These are phyloP conservation scores for Drosophila ustulata DNA, from an alignment of 2,888 invertebrate species.

Conservation along the genomic window DNA sequence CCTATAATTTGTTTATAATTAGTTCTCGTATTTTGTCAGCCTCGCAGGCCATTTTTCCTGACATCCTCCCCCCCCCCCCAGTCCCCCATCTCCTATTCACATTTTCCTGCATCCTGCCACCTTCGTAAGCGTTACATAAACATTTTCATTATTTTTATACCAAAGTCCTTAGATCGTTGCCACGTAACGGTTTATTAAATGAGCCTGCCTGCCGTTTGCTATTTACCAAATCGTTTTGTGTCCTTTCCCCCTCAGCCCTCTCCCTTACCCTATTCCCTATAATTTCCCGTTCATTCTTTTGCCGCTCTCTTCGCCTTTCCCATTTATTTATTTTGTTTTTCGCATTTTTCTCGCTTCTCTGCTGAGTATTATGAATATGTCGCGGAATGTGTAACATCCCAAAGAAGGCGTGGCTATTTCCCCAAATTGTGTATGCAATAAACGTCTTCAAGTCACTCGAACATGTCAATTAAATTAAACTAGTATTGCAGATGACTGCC, in stretches of 20 bases:
- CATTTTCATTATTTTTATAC: conserved; percentile 58
- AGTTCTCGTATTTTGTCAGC: conserved; percentile 31
- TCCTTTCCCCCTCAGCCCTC: not conserved
- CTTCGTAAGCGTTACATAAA: conserved; percentile 41
- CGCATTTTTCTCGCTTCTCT: conserved; percentile 22
- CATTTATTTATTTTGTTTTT: not conserved
- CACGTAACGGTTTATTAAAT: conserved; percentile 56
- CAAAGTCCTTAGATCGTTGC: conserved; percentile 51
- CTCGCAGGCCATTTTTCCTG: conserved; percentile 2
- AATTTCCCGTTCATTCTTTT: conserved; percentile 1
- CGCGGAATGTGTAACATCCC: not conserved
- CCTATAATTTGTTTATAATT: conserved; percentile 51
- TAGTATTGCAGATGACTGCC: no score
- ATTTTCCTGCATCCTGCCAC: not conserved
- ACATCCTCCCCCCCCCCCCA: not conserved
- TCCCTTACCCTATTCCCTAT: not conserved
- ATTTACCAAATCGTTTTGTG: conserved; percentile 54
- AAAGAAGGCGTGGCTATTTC: not conserved
- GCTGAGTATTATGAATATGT: not conserved
- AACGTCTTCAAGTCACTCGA: not conserved
- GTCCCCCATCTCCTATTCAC: not conserved
- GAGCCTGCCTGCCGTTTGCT: conserved; percentile 39
- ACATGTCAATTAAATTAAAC: not conserved
- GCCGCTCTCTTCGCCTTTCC: not conserved
- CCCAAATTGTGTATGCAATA: not conserved